Percentiles rank a stretch among this genome's conserved stretches.
These are phyloP conservation scores for Centropus bengalensis DNA, from an alignment of 2,113 vertebrate species.

Conservation along the genomic window DNA sequence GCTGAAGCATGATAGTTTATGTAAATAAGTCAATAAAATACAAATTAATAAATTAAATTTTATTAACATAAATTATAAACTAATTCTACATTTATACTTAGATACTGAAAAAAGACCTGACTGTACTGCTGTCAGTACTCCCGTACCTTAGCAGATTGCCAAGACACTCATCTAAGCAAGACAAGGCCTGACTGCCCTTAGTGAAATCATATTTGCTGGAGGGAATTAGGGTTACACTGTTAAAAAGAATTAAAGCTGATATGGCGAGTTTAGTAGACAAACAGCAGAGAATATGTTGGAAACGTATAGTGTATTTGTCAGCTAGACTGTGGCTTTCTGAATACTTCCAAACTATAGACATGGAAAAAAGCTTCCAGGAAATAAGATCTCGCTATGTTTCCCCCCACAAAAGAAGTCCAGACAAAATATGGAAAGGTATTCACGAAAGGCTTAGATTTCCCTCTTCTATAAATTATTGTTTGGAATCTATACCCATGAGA, in stretches of 20 bases:
- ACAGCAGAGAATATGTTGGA: not conserved
- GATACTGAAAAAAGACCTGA: not conserved
- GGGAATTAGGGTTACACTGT: not conserved
- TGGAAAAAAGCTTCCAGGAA: slow-evolving; percentile 40
- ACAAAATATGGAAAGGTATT: slow-evolving; percentile 10
- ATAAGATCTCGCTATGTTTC: not conserved
- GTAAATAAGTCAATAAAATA: not conserved
- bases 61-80: not conserved
- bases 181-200: not conserved
- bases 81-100: not conserved
- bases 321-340: slow-evolving; percentile 28
- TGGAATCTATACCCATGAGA: not conserved
- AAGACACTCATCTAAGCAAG: not conserved
- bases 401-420: not conserved
- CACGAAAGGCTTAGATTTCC: not conserved
- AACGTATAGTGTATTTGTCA: not conserved
- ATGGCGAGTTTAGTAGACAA: not conserved
- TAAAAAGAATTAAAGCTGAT: not conserved
- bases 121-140: not conserved
- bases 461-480: not conserved
- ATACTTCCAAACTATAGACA: not conserved
- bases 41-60: not conserved
- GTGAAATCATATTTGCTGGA: not conserved
- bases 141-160: not conserved
- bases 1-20: not conserved